phyloP scores from a whole-genome alignment of 1,140 invertebrate species.

The Drosophila repleta region DNA sequence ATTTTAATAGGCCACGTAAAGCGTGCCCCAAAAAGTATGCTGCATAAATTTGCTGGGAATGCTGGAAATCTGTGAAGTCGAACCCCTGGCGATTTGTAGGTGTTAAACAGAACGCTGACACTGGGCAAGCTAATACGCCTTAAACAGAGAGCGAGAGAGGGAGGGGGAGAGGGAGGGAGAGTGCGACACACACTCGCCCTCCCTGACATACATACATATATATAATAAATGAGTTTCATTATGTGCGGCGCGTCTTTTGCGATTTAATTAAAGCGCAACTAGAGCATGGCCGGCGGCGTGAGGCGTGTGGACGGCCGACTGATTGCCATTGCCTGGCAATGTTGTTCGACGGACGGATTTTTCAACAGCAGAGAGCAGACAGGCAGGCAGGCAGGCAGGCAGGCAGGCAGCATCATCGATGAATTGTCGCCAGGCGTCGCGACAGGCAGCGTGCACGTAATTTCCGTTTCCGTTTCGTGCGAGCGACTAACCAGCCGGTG shows the following conservation, averaged over 20 bases:
- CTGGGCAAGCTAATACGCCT: background rate
- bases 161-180: too few relatives aligned
- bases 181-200: conserved; percentile 1
- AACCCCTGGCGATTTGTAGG: conserved; percentile 2
- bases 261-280: conserved; percentile 73
- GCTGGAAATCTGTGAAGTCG: background rate
- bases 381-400: too few relatives aligned
- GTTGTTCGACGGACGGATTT: conserved; percentile 48
- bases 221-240: conserved; percentile 75
- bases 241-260: conserved; percentile 71
- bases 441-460: conserved; percentile 71
- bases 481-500: conserved; percentile 64
- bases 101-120: background rate
- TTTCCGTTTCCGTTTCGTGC: conserved; percentile 81
- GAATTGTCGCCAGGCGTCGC: conserved; percentile 57
- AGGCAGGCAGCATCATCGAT: conserved; percentile 62
- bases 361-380: conserved; percentile 9
- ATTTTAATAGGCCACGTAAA: conserved; percentile 6
- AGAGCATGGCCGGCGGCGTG: conserved; percentile 3
- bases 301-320: background rate
- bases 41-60: conserved; percentile 8
- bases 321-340: conserved; percentile 25
- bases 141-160: too few relatives aligned
- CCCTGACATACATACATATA: background rate
- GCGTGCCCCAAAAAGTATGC: conserved; percentile 22